Conservation (phyloP, 2,888 invertebrate genomes). For the Thymelicus sylvestris region DNA sequence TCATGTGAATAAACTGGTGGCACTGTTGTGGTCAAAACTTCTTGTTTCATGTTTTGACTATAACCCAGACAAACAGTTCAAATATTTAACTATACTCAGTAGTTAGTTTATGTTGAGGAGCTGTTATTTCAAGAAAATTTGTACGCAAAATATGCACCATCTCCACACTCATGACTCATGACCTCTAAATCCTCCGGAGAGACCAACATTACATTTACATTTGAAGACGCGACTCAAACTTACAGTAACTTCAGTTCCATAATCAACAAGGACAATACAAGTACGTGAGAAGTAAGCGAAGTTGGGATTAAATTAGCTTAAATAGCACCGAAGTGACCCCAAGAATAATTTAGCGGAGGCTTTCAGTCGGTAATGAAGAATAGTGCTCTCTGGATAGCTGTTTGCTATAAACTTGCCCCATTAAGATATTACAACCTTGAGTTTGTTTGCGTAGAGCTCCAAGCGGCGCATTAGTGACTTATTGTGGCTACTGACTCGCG, state of each 20-base stretch:
- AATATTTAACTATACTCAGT: neutral
- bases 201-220: constrained; percentile 32
- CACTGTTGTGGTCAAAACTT: too few relatives aligned
- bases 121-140: neutral
- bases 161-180: constrained; percentile 9
- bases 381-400: constrained; percentile 75
- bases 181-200: constrained; percentile 28
- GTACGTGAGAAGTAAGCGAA: constrained; percentile 69
- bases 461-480: constrained; percentile 27
- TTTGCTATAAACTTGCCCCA: constrained; percentile 76
- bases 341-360: constrained; percentile 79
- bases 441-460: constrained; percentile 46
- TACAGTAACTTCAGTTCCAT: constrained; percentile 31
- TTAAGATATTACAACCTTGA: constrained; percentile 79
- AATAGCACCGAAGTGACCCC: constrained; percentile 80
- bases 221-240: constrained; percentile 33
- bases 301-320: constrained; percentile 80
- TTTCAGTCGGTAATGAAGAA: constrained; percentile 77
- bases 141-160: constrained; percentile 17
- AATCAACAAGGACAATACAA: constrained; percentile 47
- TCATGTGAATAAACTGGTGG: too few relatives aligned
- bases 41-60: neutral
- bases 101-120: neutral
- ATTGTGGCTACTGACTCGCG: neutral
- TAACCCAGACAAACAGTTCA: neutral